These are phyloP conservation scores for Drosophila burlai DNA, from an alignment of 1,140 invertebrate genomes.

Conservation along the genomic window DNA sequence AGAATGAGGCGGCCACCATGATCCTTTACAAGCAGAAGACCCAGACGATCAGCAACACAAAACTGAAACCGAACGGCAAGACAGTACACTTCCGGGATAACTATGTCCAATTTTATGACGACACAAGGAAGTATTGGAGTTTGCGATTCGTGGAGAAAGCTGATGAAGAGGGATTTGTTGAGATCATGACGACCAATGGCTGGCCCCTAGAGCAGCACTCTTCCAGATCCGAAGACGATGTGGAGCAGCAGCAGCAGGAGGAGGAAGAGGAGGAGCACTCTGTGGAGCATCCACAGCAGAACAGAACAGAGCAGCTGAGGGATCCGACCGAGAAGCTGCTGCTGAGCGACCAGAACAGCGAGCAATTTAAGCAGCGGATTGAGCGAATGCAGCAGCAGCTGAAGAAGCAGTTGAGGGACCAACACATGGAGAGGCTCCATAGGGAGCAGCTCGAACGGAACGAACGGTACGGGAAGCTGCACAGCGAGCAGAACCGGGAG, in stretches of 20 bases:
- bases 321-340: neutral
- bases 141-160: slow-evolving; percentile 43
- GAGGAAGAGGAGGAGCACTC: neutral
- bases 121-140: slow-evolving; percentile 60
- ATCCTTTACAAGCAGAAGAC: slow-evolving; percentile 63
- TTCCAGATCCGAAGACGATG: neutral
- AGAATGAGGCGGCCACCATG: slow-evolving; percentile 33
- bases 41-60: slow-evolving; percentile 25
- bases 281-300: neutral
- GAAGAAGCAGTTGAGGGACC: neutral
- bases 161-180: slow-evolving; percentile 53
- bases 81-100: slow-evolving; percentile 33
- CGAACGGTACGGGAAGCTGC: too few relatives aligned
- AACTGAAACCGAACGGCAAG: slow-evolving; percentile 1
- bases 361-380: neutral
- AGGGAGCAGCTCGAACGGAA: neutral
- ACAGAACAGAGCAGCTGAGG: neutral
- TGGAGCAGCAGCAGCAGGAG: neutral
- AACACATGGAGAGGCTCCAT: too few relatives aligned
- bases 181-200: neutral
- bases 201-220: slow-evolving; percentile 16
- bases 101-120: slow-evolving; percentile 76
- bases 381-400: too few relatives aligned
- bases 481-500: too few relatives aligned
- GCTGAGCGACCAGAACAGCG: neutral